Base-by-base conservation (phyloP, 2,113 vertebrate genomes). In the Otocyon megalotis region DNA sequence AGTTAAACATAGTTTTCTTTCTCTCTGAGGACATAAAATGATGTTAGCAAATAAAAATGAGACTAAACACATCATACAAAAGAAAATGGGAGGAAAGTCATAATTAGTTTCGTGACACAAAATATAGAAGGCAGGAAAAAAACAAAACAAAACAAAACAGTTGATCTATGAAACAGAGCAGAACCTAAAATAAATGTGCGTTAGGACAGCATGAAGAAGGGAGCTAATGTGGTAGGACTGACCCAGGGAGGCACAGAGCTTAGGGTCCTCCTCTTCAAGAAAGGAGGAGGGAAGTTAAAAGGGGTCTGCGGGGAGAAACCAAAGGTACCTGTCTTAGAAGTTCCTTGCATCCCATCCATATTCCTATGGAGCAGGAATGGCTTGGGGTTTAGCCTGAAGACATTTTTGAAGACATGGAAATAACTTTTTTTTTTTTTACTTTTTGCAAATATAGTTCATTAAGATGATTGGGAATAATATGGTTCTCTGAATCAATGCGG, bases 381-480 rank as follows among this genome's bases (percentile, higher is more conserved):
- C 8, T n/a, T 89, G 9, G 5, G 4, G 22, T 20, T 85, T 79
- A 80, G 56, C 3, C 20, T 30, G 28, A 7, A n/a, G 54, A 54
- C 50, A 37, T 37, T 67, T 81, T 86, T 89, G 20, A 81, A 74
- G 26, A n/a, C 28, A 50, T 28, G 8, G 9, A 90, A 89, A 17
- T 77, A 88, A 19, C 32, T 63, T 93, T 53, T 13, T 67, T 20
- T 58, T 76, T 54, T 32, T 74, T 74, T 43, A 12, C 26, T 76
- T 93, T 90, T 72, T 89, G 26, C 50, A 93, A 95, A 62, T 14
- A 50, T 94, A 87, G n/a, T 69, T 91, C 83, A 84, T 69, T 76
- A 67, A 94, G 10, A 10, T 92, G 13, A 87, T 90, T 77, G 15
- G 72, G 85, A 74, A 54, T 67, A 62, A 84, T 63, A 72, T 63